These are phyloP conservation scores for Thripadectes ignobilis DNA, from an alignment of 2,797 vertebrate species.

Conservation along the genomic window DNA sequence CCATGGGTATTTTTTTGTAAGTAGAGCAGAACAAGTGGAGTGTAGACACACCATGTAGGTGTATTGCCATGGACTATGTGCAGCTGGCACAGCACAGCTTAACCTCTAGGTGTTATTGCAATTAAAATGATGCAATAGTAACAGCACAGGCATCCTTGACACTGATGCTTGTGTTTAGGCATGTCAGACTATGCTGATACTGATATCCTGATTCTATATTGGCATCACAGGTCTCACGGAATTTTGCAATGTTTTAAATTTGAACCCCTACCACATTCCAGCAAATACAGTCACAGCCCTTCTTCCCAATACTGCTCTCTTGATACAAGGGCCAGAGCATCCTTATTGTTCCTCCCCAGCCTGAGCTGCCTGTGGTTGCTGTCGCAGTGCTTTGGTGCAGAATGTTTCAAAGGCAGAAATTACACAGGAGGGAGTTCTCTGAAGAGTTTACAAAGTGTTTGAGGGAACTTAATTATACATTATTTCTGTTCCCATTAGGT, in stretches of 20 bases:
- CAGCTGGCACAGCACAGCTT: background rate
- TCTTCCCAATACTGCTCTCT: background rate
- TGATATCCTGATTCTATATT: background rate
- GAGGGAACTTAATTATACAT: background rate
- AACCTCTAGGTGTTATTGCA: constrained; percentile 30
- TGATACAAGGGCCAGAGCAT: background rate
- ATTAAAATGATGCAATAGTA: constrained; percentile 37
- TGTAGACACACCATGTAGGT: background rate
- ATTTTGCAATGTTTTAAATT: background rate
- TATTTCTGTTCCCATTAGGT: background rate
- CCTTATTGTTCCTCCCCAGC: background rate
- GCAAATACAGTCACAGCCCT: background rate
- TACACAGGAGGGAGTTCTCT: background rate
- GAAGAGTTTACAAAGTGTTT: background rate
- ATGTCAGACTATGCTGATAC: background rate
- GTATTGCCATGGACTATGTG: background rate
- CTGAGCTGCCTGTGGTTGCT: background rate
- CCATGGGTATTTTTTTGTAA: background rate
- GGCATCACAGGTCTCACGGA: background rate
- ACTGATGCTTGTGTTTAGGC: constrained; percentile 11
- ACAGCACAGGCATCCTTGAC: background rate
- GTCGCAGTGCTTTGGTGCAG: background rate
- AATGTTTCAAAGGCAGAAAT: constrained; percentile 3
- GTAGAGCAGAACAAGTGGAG: background rate
- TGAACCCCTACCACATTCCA: background rate